A percentile compares a stretch with the other conserved stretches of the same genome.
Conservation (phyloP, 2,797 vertebrate species). For the Cuniculus paca region DNA sequence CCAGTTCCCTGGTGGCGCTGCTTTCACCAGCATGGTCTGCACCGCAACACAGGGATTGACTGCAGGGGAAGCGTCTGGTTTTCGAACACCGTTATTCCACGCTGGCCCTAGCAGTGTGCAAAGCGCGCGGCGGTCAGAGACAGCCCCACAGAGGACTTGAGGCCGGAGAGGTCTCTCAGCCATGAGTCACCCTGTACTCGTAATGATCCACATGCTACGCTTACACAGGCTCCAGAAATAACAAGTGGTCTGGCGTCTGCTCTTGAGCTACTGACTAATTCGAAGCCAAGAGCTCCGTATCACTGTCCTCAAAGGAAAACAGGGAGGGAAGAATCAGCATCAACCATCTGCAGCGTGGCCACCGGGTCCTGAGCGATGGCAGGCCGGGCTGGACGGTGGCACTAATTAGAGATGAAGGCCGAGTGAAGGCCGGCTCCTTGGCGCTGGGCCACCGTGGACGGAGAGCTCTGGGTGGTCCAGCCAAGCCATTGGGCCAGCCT, state of each 20-base stretch:
- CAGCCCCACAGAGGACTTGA: slow-evolving; percentile 44
- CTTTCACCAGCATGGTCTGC: neutral
- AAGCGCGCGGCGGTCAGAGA: slow-evolving; percentile 31
- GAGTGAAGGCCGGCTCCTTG: neutral
- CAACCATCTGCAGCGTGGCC: slow-evolving; percentile 60
- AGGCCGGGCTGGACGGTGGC: neutral
- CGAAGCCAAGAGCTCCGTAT: slow-evolving; percentile 67
- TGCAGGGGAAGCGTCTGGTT: neutral
- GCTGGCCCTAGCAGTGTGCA: slow-evolving; percentile 62
- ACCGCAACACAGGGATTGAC: neutral
- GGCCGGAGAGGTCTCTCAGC: slow-evolving; percentile 60
- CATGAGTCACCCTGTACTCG: slow-evolving; percentile 76
- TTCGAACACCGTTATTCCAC: neutral
- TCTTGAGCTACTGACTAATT: slow-evolving; percentile 77
- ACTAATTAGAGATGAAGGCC: neutral
- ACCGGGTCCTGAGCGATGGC: neutral
- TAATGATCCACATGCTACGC: slow-evolving; percentile 76
- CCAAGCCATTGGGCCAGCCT: neutral
- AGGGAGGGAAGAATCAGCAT: slow-evolving; percentile 76
- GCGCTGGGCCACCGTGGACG: neutral
- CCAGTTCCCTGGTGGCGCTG: neutral
- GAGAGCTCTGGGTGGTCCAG: neutral
- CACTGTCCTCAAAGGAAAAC: slow-evolving; percentile 72
- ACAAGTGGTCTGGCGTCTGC: slow-evolving; percentile 73
- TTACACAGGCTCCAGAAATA: slow-evolving; percentile 81